These are phyloP conservation scores for Agrochola macilenta DNA, from an alignment of 2,888 invertebrate genomes.

Conservation along the genomic window DNA sequence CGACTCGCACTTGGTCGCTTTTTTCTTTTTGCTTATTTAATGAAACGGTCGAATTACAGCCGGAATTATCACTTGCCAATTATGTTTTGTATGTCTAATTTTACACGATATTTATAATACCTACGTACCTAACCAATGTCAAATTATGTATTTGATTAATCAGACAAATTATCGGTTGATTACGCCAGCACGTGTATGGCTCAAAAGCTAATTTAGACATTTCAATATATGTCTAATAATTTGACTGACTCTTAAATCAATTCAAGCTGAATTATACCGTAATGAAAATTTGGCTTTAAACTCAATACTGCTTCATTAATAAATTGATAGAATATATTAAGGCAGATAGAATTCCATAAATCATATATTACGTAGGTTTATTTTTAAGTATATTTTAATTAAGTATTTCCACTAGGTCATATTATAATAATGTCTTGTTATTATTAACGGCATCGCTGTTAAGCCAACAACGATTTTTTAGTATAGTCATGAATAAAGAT, in stretches of 20 bases:
- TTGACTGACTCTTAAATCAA: not conserved
- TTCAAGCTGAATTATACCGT: constrained; percentile 18
- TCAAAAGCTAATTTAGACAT: not conserved
- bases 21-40: constrained; percentile 8
- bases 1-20: not conserved
- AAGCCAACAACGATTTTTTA: not conserved
- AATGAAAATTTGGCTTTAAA: constrained; percentile 19
- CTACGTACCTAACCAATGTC: not conserved
- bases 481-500: not conserved
- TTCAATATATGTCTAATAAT: not conserved
- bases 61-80: constrained; percentile 7
- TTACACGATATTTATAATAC: not conserved
- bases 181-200: not conserved
- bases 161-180: not conserved
- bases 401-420: not conserved
- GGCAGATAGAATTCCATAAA: not conserved
- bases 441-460: not conserved
- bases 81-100: constrained; percentile 1
- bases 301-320: constrained; percentile 1
- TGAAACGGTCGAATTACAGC: constrained; percentile 18
- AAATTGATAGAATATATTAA: not conserved
- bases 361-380: no score
- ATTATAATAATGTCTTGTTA: not conserved
- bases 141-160: constrained; percentile 10
- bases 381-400: no score